Conservation (phyloP, 2,797 vertebrate species). For the Numenius phaeopus region DNA sequence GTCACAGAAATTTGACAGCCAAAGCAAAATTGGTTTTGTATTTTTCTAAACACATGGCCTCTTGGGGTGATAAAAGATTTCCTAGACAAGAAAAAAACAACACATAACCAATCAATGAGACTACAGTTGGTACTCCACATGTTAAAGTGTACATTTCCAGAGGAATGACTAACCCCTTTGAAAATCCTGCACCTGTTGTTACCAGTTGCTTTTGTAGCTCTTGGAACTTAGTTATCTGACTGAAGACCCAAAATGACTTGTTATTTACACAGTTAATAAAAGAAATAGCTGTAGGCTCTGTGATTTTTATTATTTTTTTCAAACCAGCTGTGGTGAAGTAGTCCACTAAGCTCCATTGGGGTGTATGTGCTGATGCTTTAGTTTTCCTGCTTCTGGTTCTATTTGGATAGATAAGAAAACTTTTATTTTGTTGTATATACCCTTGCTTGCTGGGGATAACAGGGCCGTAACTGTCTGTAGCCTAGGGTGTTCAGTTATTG, state of each 20-base stretch:
- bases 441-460: not conserved
- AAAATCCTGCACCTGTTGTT: not conserved
- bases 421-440: not conserved
- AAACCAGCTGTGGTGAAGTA: not conserved
- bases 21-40: not conserved
- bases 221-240: not conserved
- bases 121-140: not conserved
- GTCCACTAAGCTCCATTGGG: not conserved
- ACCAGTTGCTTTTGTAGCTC: not conserved
- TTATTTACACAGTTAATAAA: not conserved
- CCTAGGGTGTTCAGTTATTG: not conserved
- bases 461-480: not conserved
- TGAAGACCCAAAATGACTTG: not conserved
- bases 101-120: accelerated
- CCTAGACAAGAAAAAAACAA: not conserved
- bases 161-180: not conserved
- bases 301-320: not conserved
- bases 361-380: not conserved
- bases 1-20: not conserved
- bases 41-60: not conserved
- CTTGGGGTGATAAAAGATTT: not conserved
- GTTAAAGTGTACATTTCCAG: not conserved
- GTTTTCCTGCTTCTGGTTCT: not conserved
- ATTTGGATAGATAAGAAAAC: not conserved
- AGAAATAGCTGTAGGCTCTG: not conserved